Base-by-base conservation (phyloP, 1,140 invertebrate genomes). In the Marisa cornuarietis region DNA sequence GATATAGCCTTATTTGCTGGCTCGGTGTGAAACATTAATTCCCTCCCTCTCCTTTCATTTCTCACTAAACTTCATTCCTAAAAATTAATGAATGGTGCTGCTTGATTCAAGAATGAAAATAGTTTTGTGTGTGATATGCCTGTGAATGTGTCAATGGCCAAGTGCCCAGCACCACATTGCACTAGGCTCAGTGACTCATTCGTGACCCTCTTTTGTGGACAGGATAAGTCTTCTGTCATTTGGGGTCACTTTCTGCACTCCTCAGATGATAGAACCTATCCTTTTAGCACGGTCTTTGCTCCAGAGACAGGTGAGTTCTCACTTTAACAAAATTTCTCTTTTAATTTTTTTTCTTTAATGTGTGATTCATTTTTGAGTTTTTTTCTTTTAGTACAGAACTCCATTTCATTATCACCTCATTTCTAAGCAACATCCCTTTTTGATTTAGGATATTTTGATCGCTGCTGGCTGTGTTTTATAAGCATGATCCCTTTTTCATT, bases 171-270 rank as follows among this genome's bases (percentile, higher is more conserved):
- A 42, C 31, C 31, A 42, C 2, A n/a, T n/a, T n/a, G 31, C 6
- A 42, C 31, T 42, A 6, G 11, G 11, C 9, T 58, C 16, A 58
- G 16, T 58, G 16, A 18, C 9, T 58, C 8, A 58, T 58, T 11
- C 9, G 11, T 58, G 54, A 8, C 11, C 16, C 54, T 58, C 11
- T 58, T 58, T 58, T 79, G 20, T 80, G 84, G 83, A 52, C 74
- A 91, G 90, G 78, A 78, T 86, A 22, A 84, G 90, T 31, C 90
- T 93, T 82, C 85, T 94, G 76, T 92, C 92, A 80, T 94, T 93
- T 89, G 91, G 92, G 7, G 85, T 94, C 79, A 92, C 92, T 72
- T 91, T 93, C 83, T 93, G 93, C 82, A 88, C 91, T 24, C 87
- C 88, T 71, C 92, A 93, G 82, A 91, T 92, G 82, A 88, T 94